A percentile compares a stretch with the other conserved stretches of the same genome.
These are phyloP conservation scores for Anoura caudifer DNA, from an alignment of 2,113 vertebrate genomes.

Conservation along the genomic window DNA sequence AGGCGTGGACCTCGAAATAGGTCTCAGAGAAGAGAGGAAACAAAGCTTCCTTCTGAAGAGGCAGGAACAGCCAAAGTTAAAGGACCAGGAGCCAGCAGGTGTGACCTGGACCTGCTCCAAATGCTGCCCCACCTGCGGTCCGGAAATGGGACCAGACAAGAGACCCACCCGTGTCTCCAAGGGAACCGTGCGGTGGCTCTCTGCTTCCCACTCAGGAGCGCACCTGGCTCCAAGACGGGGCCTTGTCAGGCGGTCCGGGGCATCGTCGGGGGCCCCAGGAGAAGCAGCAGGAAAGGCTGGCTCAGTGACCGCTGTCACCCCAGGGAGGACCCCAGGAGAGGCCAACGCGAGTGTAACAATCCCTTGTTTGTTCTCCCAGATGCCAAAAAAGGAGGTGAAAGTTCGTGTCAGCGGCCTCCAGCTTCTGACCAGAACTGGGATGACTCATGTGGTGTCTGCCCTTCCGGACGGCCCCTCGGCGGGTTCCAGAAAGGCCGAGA, in stretches of 20 bases:
- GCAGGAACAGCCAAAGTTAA: not conserved
- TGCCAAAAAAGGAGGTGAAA: not conserved
- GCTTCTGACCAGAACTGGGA: not conserved
- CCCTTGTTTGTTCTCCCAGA: not conserved
- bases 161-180: accelerated
- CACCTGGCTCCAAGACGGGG: not conserved
- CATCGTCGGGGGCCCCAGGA: not conserved
- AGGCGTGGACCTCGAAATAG: too few relatives aligned
- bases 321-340: not conserved
- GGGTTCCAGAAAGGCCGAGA: not conserved
- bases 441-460: not conserved
- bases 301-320: not conserved
- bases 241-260: not conserved
- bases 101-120: not conserved
- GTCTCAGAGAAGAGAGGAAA: not conserved
- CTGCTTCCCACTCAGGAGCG: not conserved
- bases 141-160: not conserved
- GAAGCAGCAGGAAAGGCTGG: not conserved
- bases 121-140: not conserved
- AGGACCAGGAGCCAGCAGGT: not conserved
- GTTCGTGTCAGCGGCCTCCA: not conserved
- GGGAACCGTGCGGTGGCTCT: not conserved
- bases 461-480: not conserved
- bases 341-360: not conserved
- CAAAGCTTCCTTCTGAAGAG: not conserved